Conservation (phyloP, 2,888 invertebrate species). For the Drosophila nr. fundita region DNA sequence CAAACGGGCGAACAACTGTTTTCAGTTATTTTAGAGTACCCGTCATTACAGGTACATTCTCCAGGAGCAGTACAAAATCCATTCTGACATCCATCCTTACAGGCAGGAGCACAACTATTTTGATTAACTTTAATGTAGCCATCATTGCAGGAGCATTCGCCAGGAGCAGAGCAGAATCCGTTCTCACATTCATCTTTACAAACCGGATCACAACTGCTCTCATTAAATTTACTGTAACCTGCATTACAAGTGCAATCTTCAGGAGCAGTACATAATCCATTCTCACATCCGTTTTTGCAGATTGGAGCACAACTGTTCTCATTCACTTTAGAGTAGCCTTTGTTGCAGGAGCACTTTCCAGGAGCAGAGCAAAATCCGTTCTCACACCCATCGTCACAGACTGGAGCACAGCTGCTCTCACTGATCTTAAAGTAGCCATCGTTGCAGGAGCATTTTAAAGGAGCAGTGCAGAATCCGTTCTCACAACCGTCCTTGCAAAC, state of each 20-base stretch:
- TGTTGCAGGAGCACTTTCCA: constrained; percentile 5
- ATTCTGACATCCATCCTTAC: constrained; percentile 12
- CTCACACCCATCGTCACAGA: constrained; percentile 19
- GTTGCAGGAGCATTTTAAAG: no score
- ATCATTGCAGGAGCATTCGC: constrained; percentile 24
- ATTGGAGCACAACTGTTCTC: constrained; percentile 13
- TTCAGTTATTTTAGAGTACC: neutral
- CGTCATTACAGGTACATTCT: constrained; percentile 13
- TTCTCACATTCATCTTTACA: constrained; percentile 24
- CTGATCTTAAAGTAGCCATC: no score
- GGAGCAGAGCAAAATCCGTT: constrained; percentile 26
- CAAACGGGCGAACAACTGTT: no score
- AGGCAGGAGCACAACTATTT: constrained; percentile 24
- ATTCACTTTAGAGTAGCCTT: neutral
- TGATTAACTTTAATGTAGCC: neutral
- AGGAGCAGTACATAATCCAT: constrained; percentile 33
- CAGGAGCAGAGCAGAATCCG: constrained; percentile 28
- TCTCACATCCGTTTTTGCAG: constrained; percentile 22
- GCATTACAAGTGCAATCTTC: constrained; percentile 62
- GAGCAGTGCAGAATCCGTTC: no score
- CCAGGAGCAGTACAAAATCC: constrained; percentile 19
- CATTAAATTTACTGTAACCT: no score
- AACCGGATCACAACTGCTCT: constrained; percentile 6
- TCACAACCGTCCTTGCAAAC: no score
- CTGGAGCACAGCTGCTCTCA: constrained; percentile 41